phyloP scores from a whole-genome alignment of 2,113 vertebrate genomes.

The Otocyon megalotis region DNA sequence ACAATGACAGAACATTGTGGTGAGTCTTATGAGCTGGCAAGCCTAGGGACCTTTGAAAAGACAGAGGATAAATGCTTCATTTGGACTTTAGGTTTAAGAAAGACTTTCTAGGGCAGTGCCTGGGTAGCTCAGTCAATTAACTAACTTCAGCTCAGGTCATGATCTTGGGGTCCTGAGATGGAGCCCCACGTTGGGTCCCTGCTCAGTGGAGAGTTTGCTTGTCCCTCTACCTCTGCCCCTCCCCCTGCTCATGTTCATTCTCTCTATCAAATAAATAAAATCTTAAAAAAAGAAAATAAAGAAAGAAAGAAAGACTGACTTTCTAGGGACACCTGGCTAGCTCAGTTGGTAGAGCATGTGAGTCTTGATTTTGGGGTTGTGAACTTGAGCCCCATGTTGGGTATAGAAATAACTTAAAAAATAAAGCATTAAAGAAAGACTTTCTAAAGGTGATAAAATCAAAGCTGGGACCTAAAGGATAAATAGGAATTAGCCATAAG shows the following conservation, averaged over 20 bases:
- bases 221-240: not conserved
- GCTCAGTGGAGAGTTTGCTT: not conserved
- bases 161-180: not conserved
- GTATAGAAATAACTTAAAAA: not conserved
- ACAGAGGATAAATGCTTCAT: not conserved
- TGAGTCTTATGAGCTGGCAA: not conserved
- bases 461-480: not conserved
- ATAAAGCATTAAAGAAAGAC: not conserved
- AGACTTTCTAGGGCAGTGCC: not conserved
- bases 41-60: not conserved
- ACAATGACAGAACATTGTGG: not conserved
- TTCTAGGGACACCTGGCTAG: not conserved
- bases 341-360: not conserved
- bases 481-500: not conserved
- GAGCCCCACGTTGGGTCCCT: not conserved
- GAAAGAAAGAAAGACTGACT: not conserved
- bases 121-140: not conserved
- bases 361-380: not conserved
- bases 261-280: not conserved
- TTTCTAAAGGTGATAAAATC: constrained; percentile 41
- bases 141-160: not conserved
- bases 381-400: not conserved
- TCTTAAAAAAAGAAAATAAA: not conserved
- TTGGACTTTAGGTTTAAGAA: constrained; percentile 27
- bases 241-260: not conserved